phyloP scores from a whole-genome alignment of 2,888 invertebrate species.

The Nematopogon swammerdamellus region DNA sequence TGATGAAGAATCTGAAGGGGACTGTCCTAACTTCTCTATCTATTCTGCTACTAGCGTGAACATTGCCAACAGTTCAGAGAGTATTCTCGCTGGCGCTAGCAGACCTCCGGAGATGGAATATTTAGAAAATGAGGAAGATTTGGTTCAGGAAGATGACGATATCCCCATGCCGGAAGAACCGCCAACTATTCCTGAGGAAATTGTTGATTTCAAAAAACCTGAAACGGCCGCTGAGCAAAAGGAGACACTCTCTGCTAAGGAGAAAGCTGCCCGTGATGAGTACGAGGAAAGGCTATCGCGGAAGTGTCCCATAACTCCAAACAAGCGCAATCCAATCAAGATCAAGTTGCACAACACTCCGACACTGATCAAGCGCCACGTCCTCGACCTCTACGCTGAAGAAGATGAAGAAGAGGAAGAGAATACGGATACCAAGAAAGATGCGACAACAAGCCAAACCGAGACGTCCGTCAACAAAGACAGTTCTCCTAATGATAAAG shows the following conservation, averaged over 20 bases:
- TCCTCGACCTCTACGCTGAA: conserved; percentile 52
- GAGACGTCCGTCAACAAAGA: too few relatives aligned
- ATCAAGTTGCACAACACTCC: conserved; percentile 40
- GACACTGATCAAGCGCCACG: conserved; percentile 48
- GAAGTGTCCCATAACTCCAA: conserved; percentile 34
- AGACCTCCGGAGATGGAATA: background rate
- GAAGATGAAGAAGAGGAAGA: conserved; percentile 20
- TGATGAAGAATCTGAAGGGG: conserved; percentile 57
- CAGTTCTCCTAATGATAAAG: too few relatives aligned
- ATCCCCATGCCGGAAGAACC: background rate
- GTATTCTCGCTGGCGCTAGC: conserved; percentile 6
- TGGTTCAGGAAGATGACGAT: conserved; percentile 10
- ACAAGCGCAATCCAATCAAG: conserved; percentile 39
- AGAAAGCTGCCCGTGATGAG: conserved; percentile 22
- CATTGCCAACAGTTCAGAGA: conserved; percentile 53
- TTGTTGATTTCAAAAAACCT: background rate
- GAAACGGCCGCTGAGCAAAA: conserved; percentile 8
- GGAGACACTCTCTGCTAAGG: conserved; percentile 11
- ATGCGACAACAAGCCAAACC: background rate
- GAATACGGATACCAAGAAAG: conserved; percentile 4
- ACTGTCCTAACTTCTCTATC: conserved; percentile 82
- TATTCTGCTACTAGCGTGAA: conserved; percentile 80
- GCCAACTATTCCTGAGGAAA: conserved; percentile 1
- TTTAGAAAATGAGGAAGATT: conserved; percentile 10
- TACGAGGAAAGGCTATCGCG: conserved; percentile 37